These are phyloP conservation scores for Schlechtendalia chinensis DNA, from an alignment of 1,140 invertebrate genomes.

Conservation along the genomic window DNA sequence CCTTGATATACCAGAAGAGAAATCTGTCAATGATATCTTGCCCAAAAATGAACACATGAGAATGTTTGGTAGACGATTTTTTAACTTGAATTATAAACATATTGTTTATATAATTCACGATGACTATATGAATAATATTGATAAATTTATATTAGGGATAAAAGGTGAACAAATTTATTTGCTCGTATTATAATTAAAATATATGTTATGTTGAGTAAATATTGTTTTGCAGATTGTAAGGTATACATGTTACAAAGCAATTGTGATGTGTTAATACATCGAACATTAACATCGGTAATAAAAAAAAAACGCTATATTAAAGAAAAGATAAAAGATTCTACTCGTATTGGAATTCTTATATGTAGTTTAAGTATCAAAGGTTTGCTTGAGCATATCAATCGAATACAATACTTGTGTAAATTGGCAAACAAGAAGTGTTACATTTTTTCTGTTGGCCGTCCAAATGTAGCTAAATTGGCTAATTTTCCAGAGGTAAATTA, in stretches of 20 bases:
- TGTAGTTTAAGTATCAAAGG: constrained; percentile 81
- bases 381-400: constrained; percentile 74
- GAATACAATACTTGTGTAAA: constrained; percentile 71
- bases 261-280: background rate
- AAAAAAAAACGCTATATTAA: constrained; percentile 78
- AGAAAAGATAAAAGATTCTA: constrained; percentile 85
- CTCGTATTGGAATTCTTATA: constrained; percentile 81
- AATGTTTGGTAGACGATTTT: constrained; percentile 39
- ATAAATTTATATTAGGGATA: constrained; percentile 30
- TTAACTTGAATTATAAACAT: constrained; percentile 1
- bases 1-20: background rate
- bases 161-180: constrained; percentile 1
- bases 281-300: constrained; percentile 57
- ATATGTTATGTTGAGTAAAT: background rate
- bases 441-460: constrained; percentile 87
- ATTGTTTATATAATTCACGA: constrained; percentile 27
- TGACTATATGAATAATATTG: constrained; percentile 36
- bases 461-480: constrained; percentile 87
- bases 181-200: background rate
- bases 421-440: constrained; percentile 80
- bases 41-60: background rate
- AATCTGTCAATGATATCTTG: background rate
- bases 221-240: constrained; percentile 12
- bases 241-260: constrained; percentile 33
- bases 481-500: constrained; percentile 80